Evolutionary conservation across 2,888 invertebrate species (phyloP).

Genomic region (Scelioninae gen. 1): DNA sequence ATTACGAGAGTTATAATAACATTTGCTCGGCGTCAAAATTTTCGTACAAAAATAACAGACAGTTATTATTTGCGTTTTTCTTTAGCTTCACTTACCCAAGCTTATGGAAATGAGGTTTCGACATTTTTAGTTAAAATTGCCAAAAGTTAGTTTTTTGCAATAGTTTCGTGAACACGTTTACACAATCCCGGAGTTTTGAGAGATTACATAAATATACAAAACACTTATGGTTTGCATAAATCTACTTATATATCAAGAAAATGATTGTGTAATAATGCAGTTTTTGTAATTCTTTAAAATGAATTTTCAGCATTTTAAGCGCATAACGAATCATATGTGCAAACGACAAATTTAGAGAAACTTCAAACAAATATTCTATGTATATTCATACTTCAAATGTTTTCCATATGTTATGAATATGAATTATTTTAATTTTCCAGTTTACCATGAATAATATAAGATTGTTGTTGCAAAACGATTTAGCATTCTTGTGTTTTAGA

Average conservation of each 20-base stretch:
- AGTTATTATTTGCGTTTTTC: constrained; percentile 1
- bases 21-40: constrained; percentile 33
- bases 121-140: constrained; percentile 1
- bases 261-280: constrained; percentile 1
- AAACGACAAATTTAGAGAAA: not conserved
- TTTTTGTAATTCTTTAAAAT: not conserved
- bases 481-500: no score
- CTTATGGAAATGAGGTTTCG: not conserved
- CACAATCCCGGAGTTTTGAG: not conserved
- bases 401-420: not conserved
- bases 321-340: no score
- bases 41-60: constrained; percentile 1
- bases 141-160: not conserved
- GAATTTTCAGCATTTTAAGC: not conserved
- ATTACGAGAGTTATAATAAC: constrained; percentile 40
- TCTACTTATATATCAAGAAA: not conserved
- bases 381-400: not conserved
- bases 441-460: no score
- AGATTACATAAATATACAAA: not conserved
- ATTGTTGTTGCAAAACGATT: no score
- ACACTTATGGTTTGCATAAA: not conserved
- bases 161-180: not conserved
- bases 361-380: not conserved
- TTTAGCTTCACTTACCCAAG: not conserved
- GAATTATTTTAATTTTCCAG: not conserved